Evolutionary conservation across 2,888 invertebrate species (phyloP), one percentile per base, ranked within the genome.

Genomic region (Tryphoninae sp.): DNA sequence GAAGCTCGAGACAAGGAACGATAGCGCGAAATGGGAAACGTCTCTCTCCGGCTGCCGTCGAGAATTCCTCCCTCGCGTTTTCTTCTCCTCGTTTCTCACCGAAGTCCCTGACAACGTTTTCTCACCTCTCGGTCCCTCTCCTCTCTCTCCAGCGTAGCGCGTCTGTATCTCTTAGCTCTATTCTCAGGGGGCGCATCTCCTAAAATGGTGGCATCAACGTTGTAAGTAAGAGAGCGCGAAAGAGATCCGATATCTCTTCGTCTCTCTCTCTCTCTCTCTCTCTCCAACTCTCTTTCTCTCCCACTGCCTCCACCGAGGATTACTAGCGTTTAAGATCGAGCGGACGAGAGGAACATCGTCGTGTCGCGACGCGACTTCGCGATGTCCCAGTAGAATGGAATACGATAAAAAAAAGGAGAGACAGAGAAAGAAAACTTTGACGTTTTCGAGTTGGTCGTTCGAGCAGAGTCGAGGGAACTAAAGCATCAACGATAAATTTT

Each of bases 151-250:
- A 58, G 6, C n/a, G 51, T 51, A 51, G n/a, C 51, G 11, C 11
- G 51, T 51, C n/a, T 51, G 11, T 51, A n/a, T 51, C 51, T n/a
- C 51, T 45, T 78, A 80, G 81, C 88, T 88, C 89, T 89, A 89
- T 89, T 89, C 89, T 86, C 85, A 87, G 90, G 88, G 87, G 86
- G 86, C 51, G 87, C 88, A 88, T 89, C 88, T 88, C 91, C 92
- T 90, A 92, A 92, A 91, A 91, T 89, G 92, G 91, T 84, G 86
- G 86, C 86, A 85, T 83, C 78, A 22, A 45, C 74, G 79, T 74
- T 55, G n/a, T 42, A 79, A 74, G n/a, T 42, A 79, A 74, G 55
- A 74, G 55, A 69, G 62, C 45, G 68, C 62, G 69, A 13, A 62
- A 19, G 62, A 62, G 49, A 65, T 72, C 61, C 33, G 72, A 65